phyloP scores from a whole-genome alignment of 2,797 vertebrate species.

The Cercopithecus petaurista region DNA sequence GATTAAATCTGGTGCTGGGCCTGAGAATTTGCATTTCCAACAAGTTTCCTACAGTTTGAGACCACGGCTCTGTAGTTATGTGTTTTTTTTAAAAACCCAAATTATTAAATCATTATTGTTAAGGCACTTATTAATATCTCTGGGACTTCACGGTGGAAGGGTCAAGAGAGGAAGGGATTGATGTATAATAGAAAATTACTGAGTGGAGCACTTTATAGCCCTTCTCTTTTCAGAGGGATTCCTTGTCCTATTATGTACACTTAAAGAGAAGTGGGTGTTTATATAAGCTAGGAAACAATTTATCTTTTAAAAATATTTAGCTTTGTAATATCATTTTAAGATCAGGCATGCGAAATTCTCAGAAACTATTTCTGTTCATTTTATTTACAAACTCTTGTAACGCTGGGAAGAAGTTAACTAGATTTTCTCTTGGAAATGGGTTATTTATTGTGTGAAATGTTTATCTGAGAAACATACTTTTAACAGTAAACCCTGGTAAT shows the following conservation, averaged over 20 bases:
- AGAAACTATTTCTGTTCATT: slow-evolving; percentile 78
- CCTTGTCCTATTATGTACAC: neutral
- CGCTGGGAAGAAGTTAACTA: slow-evolving; percentile 61
- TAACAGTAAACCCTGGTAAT: neutral
- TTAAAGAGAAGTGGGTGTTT: slow-evolving; percentile 19
- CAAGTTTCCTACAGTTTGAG: slow-evolving; percentile 2
- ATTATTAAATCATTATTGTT: neutral
- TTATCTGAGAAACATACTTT: slow-evolving; percentile 60
- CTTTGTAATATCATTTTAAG: slow-evolving; percentile 77
- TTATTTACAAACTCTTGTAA: slow-evolving; percentile 72
- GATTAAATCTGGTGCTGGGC: neutral
- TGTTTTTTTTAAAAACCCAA: neutral
- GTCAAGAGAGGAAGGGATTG: neutral
- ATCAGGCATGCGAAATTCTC: slow-evolving; percentile 76
- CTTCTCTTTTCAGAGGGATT: slow-evolving; percentile 8
- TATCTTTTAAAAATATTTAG: slow-evolving; percentile 67
- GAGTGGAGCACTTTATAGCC: neutral
- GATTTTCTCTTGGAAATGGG: slow-evolving; percentile 47
- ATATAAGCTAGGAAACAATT: slow-evolving; percentile 27
- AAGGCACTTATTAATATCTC: neutral
- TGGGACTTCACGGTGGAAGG: neutral
- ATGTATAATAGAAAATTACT: neutral
- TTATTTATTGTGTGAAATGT: slow-evolving; percentile 73
- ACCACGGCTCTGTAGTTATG: neutral
- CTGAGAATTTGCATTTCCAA: slow-evolving; percentile 23